Conservation (phyloP, 2,888 invertebrate species). For the Archaeoteleia sp. region DNA sequence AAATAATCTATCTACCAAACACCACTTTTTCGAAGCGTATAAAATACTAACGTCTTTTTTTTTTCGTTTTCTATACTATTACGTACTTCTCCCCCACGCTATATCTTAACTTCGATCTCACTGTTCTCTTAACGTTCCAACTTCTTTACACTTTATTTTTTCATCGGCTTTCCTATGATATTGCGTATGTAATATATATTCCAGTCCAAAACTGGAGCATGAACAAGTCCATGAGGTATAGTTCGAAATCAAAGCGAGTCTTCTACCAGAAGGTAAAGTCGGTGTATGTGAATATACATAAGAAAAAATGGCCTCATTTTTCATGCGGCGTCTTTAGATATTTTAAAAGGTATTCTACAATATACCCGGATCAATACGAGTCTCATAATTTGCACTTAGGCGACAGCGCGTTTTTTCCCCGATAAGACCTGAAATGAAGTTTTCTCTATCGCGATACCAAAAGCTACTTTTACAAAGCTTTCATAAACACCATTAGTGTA, state of each 20-base stretch:
- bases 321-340: constrained; percentile 23
- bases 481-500: too few species aligned
- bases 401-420: background rate
- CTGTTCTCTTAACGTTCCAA: too few species aligned
- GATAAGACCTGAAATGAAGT: background rate
- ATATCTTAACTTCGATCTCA: constrained; percentile 12
- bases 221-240: constrained; percentile 8
- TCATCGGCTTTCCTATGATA: constrained; percentile 5
- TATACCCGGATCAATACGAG: constrained; percentile 19
- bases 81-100: constrained; percentile 10
- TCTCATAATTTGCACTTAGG: constrained; percentile 22
- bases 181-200: background rate
- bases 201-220: constrained; percentile 10
- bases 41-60: too few species aligned
- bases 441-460: background rate
- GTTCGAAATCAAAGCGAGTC: constrained; percentile 11
- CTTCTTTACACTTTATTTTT: constrained; percentile 24
- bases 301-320: constrained; percentile 15
- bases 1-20: too few species aligned
- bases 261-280: too few species aligned
- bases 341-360: constrained; percentile 13
- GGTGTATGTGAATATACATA: background rate
- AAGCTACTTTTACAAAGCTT: background rate
- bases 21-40: too few species aligned
- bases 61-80: too few species aligned